phyloP scores from a whole-genome alignment of 2,888 invertebrate species.

The Congeria kusceri region DNA sequence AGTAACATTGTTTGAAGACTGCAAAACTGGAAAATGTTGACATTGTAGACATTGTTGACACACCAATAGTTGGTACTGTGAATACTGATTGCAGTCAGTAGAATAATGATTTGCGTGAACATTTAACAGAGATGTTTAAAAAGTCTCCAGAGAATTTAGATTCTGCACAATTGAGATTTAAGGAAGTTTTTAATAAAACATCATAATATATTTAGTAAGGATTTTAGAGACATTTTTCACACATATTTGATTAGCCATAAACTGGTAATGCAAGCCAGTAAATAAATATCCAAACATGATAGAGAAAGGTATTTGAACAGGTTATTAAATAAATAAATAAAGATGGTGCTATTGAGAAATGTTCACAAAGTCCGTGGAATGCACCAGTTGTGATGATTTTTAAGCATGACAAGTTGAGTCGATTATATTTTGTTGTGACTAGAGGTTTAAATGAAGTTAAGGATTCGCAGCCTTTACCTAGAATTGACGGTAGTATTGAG shows the following conservation, averaged over 20 bases:
- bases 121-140: conserved; percentile 23
- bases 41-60: no score
- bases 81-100: background rate
- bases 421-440: conserved; percentile 55
- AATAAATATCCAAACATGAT: conserved; percentile 46
- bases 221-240: conserved; percentile 38
- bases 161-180: conserved; percentile 7
- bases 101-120: no score
- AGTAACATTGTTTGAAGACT: conserved; percentile 7
- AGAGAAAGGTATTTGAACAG: no score
- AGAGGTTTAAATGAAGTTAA: conserved; percentile 56
- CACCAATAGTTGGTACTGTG: background rate
- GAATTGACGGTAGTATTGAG: conserved; percentile 62
- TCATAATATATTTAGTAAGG: no score
- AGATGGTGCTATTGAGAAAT: conserved; percentile 31
- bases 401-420: conserved; percentile 54
- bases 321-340: conserved; percentile 50
- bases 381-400: conserved; percentile 54
- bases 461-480: conserved; percentile 62
- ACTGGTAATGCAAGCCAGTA: conserved; percentile 39
- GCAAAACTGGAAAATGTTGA: conserved; percentile 13
- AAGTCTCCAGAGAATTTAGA: conserved; percentile 18
- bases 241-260: conserved; percentile 30
- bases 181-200: conserved; percentile 29
- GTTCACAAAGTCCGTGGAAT: conserved; percentile 54